Base-by-base conservation (phyloP, 2,797 vertebrate genomes). In the Clarias platycephalus region DNA sequence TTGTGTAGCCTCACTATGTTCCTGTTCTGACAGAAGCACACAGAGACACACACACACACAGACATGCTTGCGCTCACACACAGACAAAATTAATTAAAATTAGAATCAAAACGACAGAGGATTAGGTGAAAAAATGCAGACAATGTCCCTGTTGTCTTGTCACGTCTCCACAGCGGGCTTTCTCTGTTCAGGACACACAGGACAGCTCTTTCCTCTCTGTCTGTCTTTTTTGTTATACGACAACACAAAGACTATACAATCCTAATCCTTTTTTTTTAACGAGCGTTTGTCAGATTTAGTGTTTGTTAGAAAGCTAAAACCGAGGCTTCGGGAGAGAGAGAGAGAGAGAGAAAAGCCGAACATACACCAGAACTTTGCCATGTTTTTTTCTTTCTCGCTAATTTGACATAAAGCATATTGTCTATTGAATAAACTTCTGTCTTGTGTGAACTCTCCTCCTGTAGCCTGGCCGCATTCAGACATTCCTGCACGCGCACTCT, bases 351-450 rank as follows among this genome's bases (percentile, higher is more conserved):
- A 34, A 24, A 44, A 49, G 22, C 16, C 31, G 2, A n/a, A 34
- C 31, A 26, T 37, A 49, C 31, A 28, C n/a, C 63, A 24, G 72
- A 16, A 4, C 9, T 24, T 57, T 20, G n/a, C 26, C 49, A 31
- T 37, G 28, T 81, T 34, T 28, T 40, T 70, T 81, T 49, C 63
- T 77, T 34, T 70, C 71, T 18, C 68, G 62, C 89, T 91, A 88
- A 84, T 91, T 87, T 91, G 91, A 93, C 89, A 91, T 89, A 83
- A 91, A 90, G 81, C 91, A 89, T 88, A 86, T 86, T 87, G 76
- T 90, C 88, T 40, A 16, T 86, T 88, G 88, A 86, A 83, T 86
- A 83, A 82, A 86, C 71, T 90, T 82, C 80, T 82, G 85, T 88
- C 89, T 89, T 88, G 82, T 88, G 86, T 91, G 89, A 92, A 92